These are phyloP conservation scores for Pheosia tremula DNA, from an alignment of 2,888 invertebrate genomes.

Conservation along the genomic window DNA sequence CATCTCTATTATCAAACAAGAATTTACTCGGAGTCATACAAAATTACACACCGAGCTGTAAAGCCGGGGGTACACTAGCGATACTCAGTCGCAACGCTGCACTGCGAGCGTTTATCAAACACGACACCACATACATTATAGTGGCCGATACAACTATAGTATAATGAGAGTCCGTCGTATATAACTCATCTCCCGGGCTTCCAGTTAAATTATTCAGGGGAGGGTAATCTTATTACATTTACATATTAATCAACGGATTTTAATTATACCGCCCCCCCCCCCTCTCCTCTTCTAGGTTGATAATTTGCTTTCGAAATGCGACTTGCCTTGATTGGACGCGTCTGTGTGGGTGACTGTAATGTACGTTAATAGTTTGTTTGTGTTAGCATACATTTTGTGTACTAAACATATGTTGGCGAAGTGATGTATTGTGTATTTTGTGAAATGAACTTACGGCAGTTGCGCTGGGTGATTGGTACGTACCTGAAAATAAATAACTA, in stretches of 20 bases:
- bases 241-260: conserved; percentile 99
- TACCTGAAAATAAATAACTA: conserved; percentile 59
- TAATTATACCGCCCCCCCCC: conserved; percentile 93
- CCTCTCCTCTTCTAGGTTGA: conserved; percentile 85
- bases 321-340: conserved; percentile 75
- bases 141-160: conserved; percentile 63
- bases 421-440: conserved; percentile 21
- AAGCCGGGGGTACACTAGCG: conserved; percentile 30
- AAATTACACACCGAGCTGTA: conserved; percentile 9
- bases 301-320: conserved; percentile 83
- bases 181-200: conserved; percentile 80
- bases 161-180: conserved; percentile 73
- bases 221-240: conserved; percentile 99
- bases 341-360: conserved; percentile 64
- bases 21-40: conserved; percentile 2
- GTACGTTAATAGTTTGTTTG: conserved; percentile 70
- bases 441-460: conserved; percentile 42
- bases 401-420: conserved; percentile 38
- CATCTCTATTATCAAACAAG: conserved; percentile 6
- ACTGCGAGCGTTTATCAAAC: conserved; percentile 64
- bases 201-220: conserved; percentile 91
- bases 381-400: conserved; percentile 47
- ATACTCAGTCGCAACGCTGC: conserved; percentile 16
- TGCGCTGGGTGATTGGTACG: conserved; percentile 28
- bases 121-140: conserved; percentile 59